phyloP scores from a whole-genome alignment of 2,113 vertebrate species.

The Tachysurus fulvidraco region DNA sequence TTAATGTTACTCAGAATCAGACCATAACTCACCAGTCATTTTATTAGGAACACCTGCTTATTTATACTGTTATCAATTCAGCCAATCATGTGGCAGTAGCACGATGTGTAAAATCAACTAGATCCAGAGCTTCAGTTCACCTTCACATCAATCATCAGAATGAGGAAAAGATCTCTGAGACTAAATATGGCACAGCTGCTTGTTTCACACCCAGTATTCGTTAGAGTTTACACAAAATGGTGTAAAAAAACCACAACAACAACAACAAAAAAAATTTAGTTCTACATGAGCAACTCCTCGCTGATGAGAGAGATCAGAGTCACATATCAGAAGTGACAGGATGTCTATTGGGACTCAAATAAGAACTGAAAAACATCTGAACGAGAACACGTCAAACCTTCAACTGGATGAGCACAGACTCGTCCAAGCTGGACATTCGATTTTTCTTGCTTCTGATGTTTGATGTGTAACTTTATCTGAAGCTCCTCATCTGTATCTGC shows the following conservation, averaged over 20 bases:
- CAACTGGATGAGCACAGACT: not conserved
- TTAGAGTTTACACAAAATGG: too few species aligned
- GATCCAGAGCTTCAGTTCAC: not conserved
- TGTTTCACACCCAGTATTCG: not conserved
- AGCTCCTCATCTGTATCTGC: not conserved
- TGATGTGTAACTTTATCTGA: not conserved
- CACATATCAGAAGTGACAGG: not conserved
- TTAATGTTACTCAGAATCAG: not conserved
- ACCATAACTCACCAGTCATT: not conserved
- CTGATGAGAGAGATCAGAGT: not conserved
- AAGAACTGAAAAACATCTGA: not conserved
- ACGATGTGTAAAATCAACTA: not conserved
- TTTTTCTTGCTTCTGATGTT: not conserved
- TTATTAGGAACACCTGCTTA: not conserved
- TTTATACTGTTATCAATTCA: not conserved
- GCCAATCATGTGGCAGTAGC: not conserved
- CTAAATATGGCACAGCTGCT: not conserved
- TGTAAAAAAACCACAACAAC: too few species aligned
- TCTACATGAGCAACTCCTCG: not conserved
- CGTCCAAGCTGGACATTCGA: not conserved
- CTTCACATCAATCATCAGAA: not conserved
- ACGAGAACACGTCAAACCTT: not conserved
- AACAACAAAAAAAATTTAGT: not conserved
- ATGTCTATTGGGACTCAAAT: not conserved
- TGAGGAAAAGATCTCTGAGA: not conserved